Evolutionary conservation across 2,797 vertebrate species (phyloP), one percentile per base, ranked within the genome.

Genomic region (Hylomyscus alleni): DNA sequence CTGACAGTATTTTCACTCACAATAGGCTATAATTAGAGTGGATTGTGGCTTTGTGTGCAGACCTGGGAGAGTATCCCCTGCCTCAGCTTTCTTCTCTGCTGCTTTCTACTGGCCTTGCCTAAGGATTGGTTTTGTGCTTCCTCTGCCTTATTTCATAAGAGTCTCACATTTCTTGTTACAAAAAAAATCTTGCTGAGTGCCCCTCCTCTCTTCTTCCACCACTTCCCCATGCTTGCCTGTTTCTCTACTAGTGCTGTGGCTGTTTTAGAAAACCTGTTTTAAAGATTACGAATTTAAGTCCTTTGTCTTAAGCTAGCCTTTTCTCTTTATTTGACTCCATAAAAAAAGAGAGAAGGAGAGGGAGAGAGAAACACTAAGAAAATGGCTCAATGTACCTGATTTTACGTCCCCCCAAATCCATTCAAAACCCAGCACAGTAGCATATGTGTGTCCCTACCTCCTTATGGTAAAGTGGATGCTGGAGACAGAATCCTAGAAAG

Each of bases 241-340:
- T 78, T 65, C 19, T 93, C 26, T 92, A 20, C 77, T 86, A 34
- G n/a, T 89, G 1, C 26, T 3, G 4, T 93, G 52, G 15, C 60
- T 81, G 65, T 5, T 69, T 94, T 50, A 83, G 62, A 56, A 1
- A 90, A 89, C 20, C n/a, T 93, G 44, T 93, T 92, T 91, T 65
- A 77, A 84, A 94, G 54, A 81, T 77, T 34, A 22, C 58, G 80
- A 54, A 85, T 94, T 94, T 86, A 72, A 94, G 22, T 14, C 22
- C 80, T 95, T 93, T 11, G 31, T 93, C 40, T 44, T 62, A 78
- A 26, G 50, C 37, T 95, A 62, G 60, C 69, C 20, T 78, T 89
- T n/a, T 95, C 20, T n/a, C 54, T 89, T 54, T 90, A 89, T 91
- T 92, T 94, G 75, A 15, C 34, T 62, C 69, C 24, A 40, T 54